Conservation (phyloP, 2,113 vertebrate genomes). For the Hydrochoerus hydrochaeris region DNA sequence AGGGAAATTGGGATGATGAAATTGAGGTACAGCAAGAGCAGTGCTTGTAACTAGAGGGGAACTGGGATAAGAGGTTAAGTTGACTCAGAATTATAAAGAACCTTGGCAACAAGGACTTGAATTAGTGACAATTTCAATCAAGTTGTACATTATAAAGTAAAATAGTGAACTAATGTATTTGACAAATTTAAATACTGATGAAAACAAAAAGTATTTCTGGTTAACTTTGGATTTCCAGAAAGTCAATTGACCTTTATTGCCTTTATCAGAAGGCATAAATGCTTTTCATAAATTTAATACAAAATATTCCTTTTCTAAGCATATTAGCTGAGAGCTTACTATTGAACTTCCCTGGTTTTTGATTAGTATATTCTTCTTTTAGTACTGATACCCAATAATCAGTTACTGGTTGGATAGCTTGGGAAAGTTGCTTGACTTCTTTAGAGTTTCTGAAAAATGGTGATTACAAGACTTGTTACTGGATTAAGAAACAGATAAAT, state of each 20-base stretch:
- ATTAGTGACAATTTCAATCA: background rate
- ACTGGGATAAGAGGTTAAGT: background rate
- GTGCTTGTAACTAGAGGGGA: background rate
- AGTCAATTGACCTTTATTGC: background rate
- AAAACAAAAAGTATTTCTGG: background rate
- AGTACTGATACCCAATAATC: slow-evolving; percentile 1
- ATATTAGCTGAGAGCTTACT: slow-evolving; percentile 12
- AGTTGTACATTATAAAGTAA: slow-evolving; percentile 42
- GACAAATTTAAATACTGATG: slow-evolving; percentile 36
- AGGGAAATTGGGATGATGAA: background rate
- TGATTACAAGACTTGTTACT: background rate
- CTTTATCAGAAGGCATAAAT: slow-evolving; percentile 20
- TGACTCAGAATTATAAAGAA: background rate
- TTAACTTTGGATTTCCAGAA: slow-evolving; percentile 37
- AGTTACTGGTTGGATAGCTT: background rate
- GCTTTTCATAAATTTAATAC: background rate
- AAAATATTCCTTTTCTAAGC: background rate
- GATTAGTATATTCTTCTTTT: background rate
- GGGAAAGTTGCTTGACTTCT: slow-evolving; percentile 7
- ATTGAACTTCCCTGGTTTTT: slow-evolving; percentile 23
- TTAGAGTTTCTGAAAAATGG: background rate
- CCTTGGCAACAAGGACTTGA: background rate
- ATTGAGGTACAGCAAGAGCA: background rate
- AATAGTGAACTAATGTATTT: background rate
- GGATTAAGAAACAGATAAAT: background rate